Conservation (phyloP, 1,140 invertebrate genomes). For the Orussus abietinus region DNA sequence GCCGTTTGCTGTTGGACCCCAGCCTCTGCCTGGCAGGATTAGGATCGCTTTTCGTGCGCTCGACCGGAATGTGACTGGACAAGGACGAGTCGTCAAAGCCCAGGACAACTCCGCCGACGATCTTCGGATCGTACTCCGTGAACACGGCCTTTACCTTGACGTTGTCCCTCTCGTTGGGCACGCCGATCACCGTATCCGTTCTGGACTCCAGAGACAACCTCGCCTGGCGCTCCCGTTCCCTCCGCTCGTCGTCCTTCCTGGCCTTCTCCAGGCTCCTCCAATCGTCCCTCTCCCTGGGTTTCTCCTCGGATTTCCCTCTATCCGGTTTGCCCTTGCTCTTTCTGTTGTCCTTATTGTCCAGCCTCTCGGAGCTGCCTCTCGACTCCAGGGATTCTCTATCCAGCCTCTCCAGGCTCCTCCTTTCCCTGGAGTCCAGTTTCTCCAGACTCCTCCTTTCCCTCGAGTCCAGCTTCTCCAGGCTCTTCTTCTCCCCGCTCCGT, state of each 20-base stretch:
- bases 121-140: conserved; percentile 52
- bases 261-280: conserved; percentile 47
- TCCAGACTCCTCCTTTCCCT: conserved; percentile 21
- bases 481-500: conserved; percentile 16
- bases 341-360: conserved; percentile 24
- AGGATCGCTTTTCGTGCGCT: conserved; percentile 80
- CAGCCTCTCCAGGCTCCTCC: conserved; percentile 21
- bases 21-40: conserved; percentile 69
- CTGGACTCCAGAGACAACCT: conserved; percentile 38
- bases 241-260: conserved; percentile 40
- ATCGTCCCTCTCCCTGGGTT: conserved; percentile 43
- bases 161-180: conserved; percentile 30
- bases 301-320: conserved; percentile 31
- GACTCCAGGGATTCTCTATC: conserved; percentile 20
- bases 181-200: conserved; percentile 33
- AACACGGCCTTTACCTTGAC: conserved; percentile 39
- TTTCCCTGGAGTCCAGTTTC: conserved; percentile 22
- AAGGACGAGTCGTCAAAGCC: conserved; percentile 45
- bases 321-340: conserved; percentile 20
- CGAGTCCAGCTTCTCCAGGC: conserved; percentile 20
- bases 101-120: conserved; percentile 46
- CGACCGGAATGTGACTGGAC: conserved; percentile 64
- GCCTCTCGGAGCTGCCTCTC: conserved; percentile 26
- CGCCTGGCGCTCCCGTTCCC: conserved; percentile 38
- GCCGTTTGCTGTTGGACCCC: conserved; percentile 66